These are phyloP conservation scores for Syngnathus scovelli DNA, from an alignment of 2,113 vertebrate species.

Conservation along the genomic window DNA sequence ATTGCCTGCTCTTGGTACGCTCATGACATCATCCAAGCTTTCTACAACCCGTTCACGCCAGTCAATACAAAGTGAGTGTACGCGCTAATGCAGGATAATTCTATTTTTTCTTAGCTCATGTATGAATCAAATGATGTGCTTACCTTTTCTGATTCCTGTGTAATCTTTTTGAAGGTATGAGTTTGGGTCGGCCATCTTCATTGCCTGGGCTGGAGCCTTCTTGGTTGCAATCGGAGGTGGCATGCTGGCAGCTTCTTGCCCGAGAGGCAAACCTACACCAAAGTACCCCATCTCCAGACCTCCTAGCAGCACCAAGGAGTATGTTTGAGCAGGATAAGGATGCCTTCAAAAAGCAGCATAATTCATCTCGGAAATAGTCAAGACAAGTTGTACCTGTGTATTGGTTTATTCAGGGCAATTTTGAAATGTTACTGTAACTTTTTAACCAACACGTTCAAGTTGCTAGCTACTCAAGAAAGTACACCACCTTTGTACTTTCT, in stretches of 20 bases:
- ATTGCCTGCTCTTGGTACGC: conserved; percentile 81
- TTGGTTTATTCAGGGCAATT: conserved; percentile 18
- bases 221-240: conserved; percentile 74
- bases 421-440: conserved; percentile 44
- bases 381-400: neutral
- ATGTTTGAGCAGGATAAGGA: conserved; percentile 65
- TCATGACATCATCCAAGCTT: conserved; percentile 77
- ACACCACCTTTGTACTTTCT: conserved; percentile 8
- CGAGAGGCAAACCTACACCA: conserved; percentile 44
- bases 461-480: conserved; percentile 31
- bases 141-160: neutral
- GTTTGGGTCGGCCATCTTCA: conserved; percentile 83
- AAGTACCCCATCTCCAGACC: conserved; percentile 72
- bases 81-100: neutral
- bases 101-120: neutral
- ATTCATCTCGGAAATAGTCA: neutral
- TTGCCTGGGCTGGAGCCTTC: conserved; percentile 80
- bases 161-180: conserved; percentile 72
- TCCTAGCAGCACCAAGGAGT: conserved; percentile 75
- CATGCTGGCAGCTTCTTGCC: conserved; percentile 79
- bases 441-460: conserved; percentile 23
- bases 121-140: neutral
- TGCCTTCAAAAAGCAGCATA: conserved; percentile 21
- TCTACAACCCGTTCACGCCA: conserved; percentile 74
- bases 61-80: conserved; percentile 79